Evolutionary conservation across 1,140 invertebrate species (phyloP).

Genomic region (Pogonognathellus flavescens): DNA sequence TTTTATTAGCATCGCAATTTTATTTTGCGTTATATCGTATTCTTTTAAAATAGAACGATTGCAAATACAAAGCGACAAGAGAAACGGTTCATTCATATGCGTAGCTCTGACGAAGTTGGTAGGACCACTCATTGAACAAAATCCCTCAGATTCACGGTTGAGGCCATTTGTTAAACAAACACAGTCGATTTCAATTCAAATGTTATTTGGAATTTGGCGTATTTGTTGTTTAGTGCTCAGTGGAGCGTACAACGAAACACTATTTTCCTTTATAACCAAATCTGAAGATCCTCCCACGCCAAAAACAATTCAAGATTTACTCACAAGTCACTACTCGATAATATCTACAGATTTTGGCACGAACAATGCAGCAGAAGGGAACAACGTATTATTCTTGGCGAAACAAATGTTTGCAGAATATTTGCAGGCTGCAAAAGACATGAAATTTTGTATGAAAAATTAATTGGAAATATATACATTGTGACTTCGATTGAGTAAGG

Average conservation of each 20-base stretch:
- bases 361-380: not conserved
- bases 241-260: not conserved
- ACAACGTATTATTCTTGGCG: not conserved
- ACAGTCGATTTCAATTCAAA: not conserved
- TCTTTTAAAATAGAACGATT: not conserved
- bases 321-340: not conserved
- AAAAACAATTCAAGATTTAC: not conserved
- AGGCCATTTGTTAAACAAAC: not conserved
- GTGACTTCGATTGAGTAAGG: not conserved
- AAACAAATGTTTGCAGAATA: not conserved
- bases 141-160: not conserved
- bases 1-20: not conserved
- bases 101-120: not conserved
- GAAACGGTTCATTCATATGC: not conserved
- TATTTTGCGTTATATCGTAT: not conserved
- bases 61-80: no score
- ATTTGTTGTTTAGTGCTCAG: not conserved
- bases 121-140: conserved; percentile 2
- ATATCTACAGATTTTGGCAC: not conserved
- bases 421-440: not conserved
- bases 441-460: not conserved
- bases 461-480: not conserved
- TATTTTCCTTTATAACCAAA: not conserved
- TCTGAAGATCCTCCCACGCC: not conserved
- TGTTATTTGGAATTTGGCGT: not conserved